Evolutionary conservation across 2,797 vertebrate species (phyloP).

Genomic region (Manis crassicaudata): DNA sequence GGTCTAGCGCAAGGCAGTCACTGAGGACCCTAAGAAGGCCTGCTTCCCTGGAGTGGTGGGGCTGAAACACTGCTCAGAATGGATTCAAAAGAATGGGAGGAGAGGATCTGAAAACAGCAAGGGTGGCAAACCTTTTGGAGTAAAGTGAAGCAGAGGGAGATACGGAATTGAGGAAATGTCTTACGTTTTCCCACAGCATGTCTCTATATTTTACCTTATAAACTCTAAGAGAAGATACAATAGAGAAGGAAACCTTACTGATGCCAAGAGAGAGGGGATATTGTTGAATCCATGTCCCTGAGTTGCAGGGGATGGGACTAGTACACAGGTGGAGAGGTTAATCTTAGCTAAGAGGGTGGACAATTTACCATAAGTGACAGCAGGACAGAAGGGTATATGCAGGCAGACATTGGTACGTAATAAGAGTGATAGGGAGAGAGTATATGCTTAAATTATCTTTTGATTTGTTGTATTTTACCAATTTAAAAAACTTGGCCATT

Average conservation of each 20-base stretch:
- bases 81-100: neutral
- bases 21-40: neutral
- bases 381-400: neutral
- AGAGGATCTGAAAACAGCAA: neutral
- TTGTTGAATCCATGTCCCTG: neutral
- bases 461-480: neutral
- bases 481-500: neutral
- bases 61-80: neutral
- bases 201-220: neutral
- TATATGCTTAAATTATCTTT: neutral
- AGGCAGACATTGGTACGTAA: neutral
- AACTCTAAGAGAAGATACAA: neutral
- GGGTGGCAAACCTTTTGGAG: neutral
- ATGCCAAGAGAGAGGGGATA: neutral
- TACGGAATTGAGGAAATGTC: neutral
- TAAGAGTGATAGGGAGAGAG: neutral
- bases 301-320: neutral
- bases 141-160: neutral
- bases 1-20: neutral
- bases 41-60: neutral
- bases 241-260: neutral
- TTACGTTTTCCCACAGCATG: neutral
- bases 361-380: neutral
- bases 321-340: neutral
- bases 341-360: neutral